Evolutionary conservation across 2,797 vertebrate genomes (phyloP).

Genomic region (Lophotriccus pileatus): DNA sequence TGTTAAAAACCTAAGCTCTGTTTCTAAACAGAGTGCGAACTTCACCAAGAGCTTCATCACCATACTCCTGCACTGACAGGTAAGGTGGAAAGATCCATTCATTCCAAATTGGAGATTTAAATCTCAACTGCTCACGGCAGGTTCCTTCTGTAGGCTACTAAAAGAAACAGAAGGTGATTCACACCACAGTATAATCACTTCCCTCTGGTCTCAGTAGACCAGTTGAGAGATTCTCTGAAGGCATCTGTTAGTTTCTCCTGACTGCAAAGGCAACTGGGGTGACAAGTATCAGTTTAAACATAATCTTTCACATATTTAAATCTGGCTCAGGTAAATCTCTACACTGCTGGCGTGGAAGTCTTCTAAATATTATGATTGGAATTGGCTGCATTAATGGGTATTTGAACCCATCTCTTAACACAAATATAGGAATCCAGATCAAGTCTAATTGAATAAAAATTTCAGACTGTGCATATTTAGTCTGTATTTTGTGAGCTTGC

Average conservation of each 20-base stretch:
- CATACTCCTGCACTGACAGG: background rate
- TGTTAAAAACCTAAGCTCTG: background rate
- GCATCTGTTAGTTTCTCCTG: background rate
- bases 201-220: background rate
- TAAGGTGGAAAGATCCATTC: background rate
- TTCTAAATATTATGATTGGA: background rate
- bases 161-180: background rate
- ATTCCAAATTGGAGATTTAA: background rate
- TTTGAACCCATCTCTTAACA: background rate
- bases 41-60: background rate
- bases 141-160: background rate
- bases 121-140: background rate
- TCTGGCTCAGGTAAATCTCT: background rate
- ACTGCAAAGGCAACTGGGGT: background rate
- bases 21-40: background rate
- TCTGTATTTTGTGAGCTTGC: background rate
- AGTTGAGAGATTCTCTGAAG: background rate
- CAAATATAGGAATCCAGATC: background rate
- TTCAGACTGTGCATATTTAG: background rate
- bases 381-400: background rate
- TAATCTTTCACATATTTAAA: background rate
- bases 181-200: background rate
- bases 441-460: background rate
- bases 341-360: background rate
- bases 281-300: background rate